A percentile compares a stretch with the other conserved stretches of the same genome.
Evolutionary conservation across 2,797 vertebrate genomes (phyloP).

Genomic region (Gallinago solitaria): DNA sequence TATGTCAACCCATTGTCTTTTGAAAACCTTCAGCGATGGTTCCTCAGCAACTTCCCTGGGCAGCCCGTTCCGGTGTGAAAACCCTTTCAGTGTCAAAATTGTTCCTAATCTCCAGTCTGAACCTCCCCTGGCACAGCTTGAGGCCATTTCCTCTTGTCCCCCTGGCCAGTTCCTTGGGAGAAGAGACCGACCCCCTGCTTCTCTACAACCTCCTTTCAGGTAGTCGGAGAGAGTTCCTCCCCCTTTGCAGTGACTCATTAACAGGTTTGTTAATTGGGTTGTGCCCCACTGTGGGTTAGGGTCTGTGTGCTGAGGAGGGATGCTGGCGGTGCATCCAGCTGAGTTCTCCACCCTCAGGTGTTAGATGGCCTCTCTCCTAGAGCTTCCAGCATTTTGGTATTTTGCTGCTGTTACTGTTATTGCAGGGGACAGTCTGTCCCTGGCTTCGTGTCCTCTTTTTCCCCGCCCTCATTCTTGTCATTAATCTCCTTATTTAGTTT

Average conservation of each 20-base stretch:
- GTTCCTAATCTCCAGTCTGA: no score
- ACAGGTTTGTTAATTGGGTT: background rate
- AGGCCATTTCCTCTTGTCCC: no score
- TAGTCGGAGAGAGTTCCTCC: background rate
- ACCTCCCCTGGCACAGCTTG: no score
- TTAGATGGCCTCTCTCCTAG: background rate
- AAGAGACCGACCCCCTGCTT: no score
- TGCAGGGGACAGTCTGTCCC: background rate
- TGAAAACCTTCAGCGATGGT: no score
- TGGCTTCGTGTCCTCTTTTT: background rate
- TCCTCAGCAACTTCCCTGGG: no score
- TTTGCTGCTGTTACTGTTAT: background rate
- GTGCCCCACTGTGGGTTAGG: background rate
- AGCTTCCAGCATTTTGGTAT: background rate
- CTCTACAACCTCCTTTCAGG: no score
- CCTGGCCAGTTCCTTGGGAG: no score
- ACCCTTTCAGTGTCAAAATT: no score
- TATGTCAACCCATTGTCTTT: no score
- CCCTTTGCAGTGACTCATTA: background rate
- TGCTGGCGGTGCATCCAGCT: background rate
- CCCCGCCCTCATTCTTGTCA: background rate
- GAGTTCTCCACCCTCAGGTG: background rate
- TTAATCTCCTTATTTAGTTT: conserved; percentile 11
- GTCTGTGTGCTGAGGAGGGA: background rate
- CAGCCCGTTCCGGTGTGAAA: no score